Conservation (phyloP, 2,888 invertebrate species). For the Tachina lurida region DNA sequence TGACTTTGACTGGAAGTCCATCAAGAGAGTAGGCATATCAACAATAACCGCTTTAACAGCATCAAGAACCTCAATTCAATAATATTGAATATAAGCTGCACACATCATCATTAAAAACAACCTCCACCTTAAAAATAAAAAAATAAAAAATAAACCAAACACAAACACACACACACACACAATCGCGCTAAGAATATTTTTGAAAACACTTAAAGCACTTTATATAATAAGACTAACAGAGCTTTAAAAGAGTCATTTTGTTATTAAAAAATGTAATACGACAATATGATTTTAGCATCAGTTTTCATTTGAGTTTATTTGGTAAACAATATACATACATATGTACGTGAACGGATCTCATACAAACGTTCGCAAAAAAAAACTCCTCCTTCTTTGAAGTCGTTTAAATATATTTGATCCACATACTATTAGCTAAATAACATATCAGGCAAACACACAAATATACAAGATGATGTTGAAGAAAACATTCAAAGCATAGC, state of each 20-base stretch:
- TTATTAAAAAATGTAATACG: background rate
- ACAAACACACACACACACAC: constrained; percentile 11
- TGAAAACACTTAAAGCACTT: constrained; percentile 67
- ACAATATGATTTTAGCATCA: background rate
- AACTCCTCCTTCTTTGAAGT: no score
- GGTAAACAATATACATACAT: background rate
- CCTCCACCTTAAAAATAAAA: constrained; percentile 67
- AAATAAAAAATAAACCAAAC: background rate
- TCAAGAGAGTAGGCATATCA: constrained; percentile 71
- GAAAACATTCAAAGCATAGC: no score
- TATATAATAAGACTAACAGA: constrained; percentile 37
- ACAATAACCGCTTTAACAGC: constrained; percentile 58
- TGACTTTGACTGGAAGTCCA: constrained; percentile 67
- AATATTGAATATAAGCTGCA: constrained; percentile 61
- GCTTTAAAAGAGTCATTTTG: constrained; percentile 14
- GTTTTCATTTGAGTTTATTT: background rate
- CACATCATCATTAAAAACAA: constrained; percentile 71
- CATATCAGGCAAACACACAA: no score
- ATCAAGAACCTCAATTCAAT: constrained; percentile 62
- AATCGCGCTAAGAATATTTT: constrained; percentile 38
- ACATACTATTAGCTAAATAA: no score
- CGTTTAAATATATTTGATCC: no score
- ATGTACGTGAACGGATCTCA: background rate
- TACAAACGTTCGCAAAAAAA: background rate
- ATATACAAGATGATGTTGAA: no score